Base-by-base conservation (phyloP, 2,113 vertebrate species). In the Tretioscincus oriximinensis region DNA sequence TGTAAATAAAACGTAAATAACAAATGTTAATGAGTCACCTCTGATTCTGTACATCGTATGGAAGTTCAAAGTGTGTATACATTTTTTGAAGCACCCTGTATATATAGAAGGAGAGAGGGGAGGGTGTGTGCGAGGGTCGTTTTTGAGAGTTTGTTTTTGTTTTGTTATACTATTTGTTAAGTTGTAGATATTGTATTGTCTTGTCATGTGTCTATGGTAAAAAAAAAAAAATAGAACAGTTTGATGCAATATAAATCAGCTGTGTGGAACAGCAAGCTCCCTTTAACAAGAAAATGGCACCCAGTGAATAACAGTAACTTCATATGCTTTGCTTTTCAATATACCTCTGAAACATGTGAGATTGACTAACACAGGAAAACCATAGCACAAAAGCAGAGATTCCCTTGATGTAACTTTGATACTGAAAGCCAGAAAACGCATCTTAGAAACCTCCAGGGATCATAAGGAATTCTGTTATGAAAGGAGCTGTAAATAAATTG, bases 401-500 rank as follows among this genome's bases (percentile, higher is more conserved):
- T 10, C 26, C 20, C 60, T 49, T 31, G 18, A 20, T 45, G 29
- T 68, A 58, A 78, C 41, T 60, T 60, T 79, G 49, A 58, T 8
- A 16, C 21, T n/a, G 1, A 74, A 80, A 49, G 68, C 24, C 45
- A 45, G 63, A 45, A 16, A 31, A 24, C 0, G 1, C 47, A 9
- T 8, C 77, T 79, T 11, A 21, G 5, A 78, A 73, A 11, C 71
- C 54, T 60, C 28, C 69, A 9, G 73, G n/a, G 81, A 72, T 74
- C 66, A 80, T 0, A 0, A 0, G 73, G 35, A 35, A 74, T 6
- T n/a, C 54, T 81, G 70, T 81, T 2, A 9, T 82, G 49, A 82
- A 88, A 82, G 54, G 71, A 68, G 73, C 61, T 60, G 78, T 80
- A 16, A 68, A 84, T 63, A 87, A 63, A 77, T 22, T 80, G 7